These are phyloP conservation scores for Folsomia manolachei DNA, from an alignment of 2,888 invertebrate genomes.

Conservation along the genomic window DNA sequence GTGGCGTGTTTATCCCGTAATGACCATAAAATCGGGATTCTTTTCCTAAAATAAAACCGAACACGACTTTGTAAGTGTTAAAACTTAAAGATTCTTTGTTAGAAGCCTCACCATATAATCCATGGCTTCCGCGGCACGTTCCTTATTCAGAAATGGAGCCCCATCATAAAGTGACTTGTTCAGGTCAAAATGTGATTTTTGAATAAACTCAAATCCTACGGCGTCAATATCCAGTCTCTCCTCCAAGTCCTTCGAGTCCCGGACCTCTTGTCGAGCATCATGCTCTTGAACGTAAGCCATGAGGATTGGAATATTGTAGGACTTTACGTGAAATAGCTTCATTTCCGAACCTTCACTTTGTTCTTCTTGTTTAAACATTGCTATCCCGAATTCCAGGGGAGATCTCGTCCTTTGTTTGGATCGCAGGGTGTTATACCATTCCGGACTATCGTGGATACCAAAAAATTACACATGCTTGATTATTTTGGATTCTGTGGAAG, in stretches of 20 bases:
- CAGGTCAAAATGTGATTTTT: constrained; percentile 23
- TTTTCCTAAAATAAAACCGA: no score
- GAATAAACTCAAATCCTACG: constrained; percentile 27
- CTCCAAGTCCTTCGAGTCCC: neutral
- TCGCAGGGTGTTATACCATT: constrained; percentile 30
- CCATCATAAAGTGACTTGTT: constrained; percentile 31
- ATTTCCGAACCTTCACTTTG: neutral
- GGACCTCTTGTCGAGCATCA: constrained; percentile 24
- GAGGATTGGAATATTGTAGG: constrained; percentile 30
- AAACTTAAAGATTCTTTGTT: no score
- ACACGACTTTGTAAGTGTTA: no score
- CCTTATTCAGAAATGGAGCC: constrained; percentile 29
- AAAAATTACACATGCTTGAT: no score
- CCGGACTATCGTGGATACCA: constrained; percentile 5
- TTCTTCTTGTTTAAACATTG: constrained; percentile 24
- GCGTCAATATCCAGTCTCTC: constrained; percentile 17
- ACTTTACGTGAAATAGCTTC: constrained; percentile 8
- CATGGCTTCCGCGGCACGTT: neutral
- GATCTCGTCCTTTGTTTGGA: constrained; percentile 14
- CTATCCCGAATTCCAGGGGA: constrained; percentile 29
- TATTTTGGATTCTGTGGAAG: constrained; percentile 4
- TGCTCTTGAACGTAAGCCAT: constrained; percentile 30
- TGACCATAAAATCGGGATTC: constrained; percentile 30
- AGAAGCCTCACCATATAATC: constrained; percentile 25
- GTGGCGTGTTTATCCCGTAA: constrained; percentile 9